Evolutionary conservation across 2,113 vertebrate genomes (phyloP).

Genomic region (Equus przewalskii): DNA sequence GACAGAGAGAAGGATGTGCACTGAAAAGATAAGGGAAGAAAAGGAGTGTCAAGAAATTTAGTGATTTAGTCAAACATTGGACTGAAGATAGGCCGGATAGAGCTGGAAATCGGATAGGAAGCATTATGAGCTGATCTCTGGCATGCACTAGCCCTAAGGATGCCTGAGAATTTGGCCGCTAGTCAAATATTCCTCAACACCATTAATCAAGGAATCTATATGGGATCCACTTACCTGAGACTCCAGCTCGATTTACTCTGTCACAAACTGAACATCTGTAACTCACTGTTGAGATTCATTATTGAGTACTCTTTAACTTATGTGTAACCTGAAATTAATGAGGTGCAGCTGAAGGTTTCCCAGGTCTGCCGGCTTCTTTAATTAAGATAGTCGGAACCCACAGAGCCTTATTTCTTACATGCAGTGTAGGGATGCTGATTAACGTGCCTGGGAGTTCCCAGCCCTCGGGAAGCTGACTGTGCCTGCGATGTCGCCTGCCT

Average conservation of each 20-base stretch:
- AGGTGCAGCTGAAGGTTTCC: neutral
- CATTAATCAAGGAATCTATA: neutral
- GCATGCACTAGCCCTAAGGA: neutral
- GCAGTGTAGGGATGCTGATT: neutral
- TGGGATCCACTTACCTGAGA: neutral
- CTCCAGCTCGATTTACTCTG: neutral
- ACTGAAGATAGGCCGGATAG: neutral
- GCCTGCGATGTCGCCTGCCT: neutral
- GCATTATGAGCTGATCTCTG: neutral
- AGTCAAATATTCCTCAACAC: neutral
- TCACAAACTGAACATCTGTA: neutral
- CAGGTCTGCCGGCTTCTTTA: neutral
- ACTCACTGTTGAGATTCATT: neutral
- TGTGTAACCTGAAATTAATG: constrained; percentile 48
- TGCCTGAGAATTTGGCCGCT: neutral
- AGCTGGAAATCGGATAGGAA: neutral
- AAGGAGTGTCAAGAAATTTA: neutral
- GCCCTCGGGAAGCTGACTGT: neutral
- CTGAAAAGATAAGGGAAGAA: neutral
- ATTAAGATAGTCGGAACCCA: neutral
- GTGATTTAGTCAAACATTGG: neutral
- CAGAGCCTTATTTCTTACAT: neutral
- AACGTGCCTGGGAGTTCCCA: no score
- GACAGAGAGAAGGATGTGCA: neutral
- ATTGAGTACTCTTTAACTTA: constrained; percentile 21